Conservation (phyloP, 2,888 invertebrate species). For the Cosmorhoe ocellata region DNA sequence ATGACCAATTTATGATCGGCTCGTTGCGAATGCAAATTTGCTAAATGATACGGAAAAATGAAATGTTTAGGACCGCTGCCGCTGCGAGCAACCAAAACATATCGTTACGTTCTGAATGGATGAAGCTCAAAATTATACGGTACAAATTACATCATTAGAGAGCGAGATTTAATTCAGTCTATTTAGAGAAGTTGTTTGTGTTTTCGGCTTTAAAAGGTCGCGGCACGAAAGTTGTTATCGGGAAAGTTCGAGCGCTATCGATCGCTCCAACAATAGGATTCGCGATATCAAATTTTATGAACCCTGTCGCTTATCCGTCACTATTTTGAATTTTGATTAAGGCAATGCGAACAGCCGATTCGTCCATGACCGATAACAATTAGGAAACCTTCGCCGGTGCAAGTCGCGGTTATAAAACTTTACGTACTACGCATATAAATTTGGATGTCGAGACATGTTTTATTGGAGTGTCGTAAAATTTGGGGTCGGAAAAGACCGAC, state of each 20-base stretch:
- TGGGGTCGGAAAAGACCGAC: conserved; percentile 79
- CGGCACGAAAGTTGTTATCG: conserved; percentile 27
- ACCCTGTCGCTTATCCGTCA: conserved; percentile 47
- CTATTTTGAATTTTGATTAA: conserved; percentile 55
- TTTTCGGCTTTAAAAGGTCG: conserved; percentile 36
- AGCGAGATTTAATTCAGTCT: conserved; percentile 47
- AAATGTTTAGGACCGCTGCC: conserved; percentile 36
- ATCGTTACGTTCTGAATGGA: conserved; percentile 18
- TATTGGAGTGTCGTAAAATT: conserved; percentile 80
- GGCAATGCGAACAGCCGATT: conserved; percentile 44
- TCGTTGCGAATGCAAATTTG: conserved; percentile 46
- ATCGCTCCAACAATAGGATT: conserved; percentile 40
- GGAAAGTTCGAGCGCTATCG: conserved; percentile 37
- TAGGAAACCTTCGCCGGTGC: conserved; percentile 73
- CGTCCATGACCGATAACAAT: conserved; percentile 79
- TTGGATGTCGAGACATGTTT: conserved; percentile 82
- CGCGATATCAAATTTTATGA: conserved; percentile 45
- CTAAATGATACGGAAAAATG: conserved; percentile 44
- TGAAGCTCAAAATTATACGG: conserved; percentile 66
- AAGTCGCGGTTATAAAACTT: conserved; percentile 80
- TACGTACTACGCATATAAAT: conserved; percentile 80
- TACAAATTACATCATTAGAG: conserved; percentile 71
- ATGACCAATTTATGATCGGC: conserved; percentile 48
- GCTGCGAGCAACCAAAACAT: conserved; percentile 33
- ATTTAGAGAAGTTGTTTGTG: conserved; percentile 37